phyloP scores from a whole-genome alignment of 2,113 vertebrate genomes.

The Hemibagrus wyckioides region DNA sequence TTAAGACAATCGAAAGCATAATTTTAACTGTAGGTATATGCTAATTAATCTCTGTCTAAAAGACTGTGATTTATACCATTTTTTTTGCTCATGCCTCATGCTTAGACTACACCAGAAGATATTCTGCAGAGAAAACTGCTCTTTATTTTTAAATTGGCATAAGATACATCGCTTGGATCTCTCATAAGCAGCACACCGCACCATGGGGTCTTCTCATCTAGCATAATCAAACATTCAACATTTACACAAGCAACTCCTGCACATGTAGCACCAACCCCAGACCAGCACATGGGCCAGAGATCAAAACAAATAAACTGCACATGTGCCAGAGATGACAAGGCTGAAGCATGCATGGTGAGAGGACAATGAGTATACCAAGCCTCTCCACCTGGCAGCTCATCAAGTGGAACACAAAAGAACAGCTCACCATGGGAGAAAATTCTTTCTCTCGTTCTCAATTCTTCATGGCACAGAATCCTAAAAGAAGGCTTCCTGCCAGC shows the following conservation, averaged over 20 bases:
- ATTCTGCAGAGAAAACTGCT: background rate
- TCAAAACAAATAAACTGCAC: constrained; percentile 11
- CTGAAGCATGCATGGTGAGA: background rate
- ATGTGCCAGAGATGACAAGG: background rate
- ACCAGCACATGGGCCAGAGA: background rate
- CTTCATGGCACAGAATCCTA: background rate
- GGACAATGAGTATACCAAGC: background rate
- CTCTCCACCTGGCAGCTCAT: background rate
- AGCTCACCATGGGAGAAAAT: background rate
- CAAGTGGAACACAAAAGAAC: constrained; percentile 23
- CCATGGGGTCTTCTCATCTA: background rate
- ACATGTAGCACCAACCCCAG: background rate
- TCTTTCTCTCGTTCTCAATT: background rate
- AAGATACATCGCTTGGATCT: background rate
- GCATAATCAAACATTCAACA: constrained; percentile 10
- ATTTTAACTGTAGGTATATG: background rate
- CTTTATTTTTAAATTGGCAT: background rate
- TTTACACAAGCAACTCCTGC: background rate
- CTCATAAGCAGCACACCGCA: background rate
- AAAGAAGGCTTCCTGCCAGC: background rate
- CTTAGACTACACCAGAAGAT: background rate
- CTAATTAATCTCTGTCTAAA: background rate
- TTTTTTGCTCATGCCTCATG: background rate
- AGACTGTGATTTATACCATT: background rate
- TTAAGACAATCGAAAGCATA: background rate